A percentile compares a stretch with the other conserved stretches of the same genome.
phyloP scores from a whole-genome alignment of 2,888 invertebrate genomes.

The Kuschelorhynchus macadamiae region DNA sequence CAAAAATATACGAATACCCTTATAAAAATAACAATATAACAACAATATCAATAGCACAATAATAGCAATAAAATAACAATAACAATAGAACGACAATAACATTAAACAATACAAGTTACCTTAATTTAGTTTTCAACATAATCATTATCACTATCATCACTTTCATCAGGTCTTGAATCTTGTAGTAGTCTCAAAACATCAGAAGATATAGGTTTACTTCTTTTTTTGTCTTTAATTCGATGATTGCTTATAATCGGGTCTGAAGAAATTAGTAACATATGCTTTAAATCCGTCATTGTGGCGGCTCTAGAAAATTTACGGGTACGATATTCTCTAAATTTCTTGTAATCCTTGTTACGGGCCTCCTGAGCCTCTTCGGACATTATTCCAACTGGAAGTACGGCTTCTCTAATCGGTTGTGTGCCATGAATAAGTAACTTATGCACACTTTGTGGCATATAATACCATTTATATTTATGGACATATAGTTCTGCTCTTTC shows the following conservation, averaged over 20 bases:
- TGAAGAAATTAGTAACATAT: constrained; percentile 39
- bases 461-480: constrained; percentile 49
- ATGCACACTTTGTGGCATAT: constrained; percentile 50
- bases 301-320: constrained; percentile 31
- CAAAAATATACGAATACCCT: too few species aligned
- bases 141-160: constrained; percentile 1
- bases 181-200: constrained; percentile 8
- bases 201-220: constrained; percentile 15
- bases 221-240: constrained; percentile 5
- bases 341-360: constrained; percentile 48
- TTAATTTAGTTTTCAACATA: constrained; percentile 5
- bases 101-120: not conserved
- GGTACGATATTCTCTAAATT: constrained; percentile 29
- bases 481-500: constrained; percentile 42
- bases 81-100: too few species aligned
- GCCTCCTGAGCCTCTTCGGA: constrained; percentile 52
- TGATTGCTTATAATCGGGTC: constrained; percentile 23
- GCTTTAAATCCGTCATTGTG: constrained; percentile 44
- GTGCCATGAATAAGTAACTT: constrained; percentile 50
- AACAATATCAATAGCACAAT: too few species aligned
- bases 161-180: constrained; percentile 13
- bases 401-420: constrained; percentile 44
- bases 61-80: too few species aligned
- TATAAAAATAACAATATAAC: too few species aligned
- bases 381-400: constrained; percentile 29